These are phyloP conservation scores for Henricia sp. DNA, from an alignment of 53 echinoderm and acorn worm genomes.

Conservation along the genomic window DNA sequence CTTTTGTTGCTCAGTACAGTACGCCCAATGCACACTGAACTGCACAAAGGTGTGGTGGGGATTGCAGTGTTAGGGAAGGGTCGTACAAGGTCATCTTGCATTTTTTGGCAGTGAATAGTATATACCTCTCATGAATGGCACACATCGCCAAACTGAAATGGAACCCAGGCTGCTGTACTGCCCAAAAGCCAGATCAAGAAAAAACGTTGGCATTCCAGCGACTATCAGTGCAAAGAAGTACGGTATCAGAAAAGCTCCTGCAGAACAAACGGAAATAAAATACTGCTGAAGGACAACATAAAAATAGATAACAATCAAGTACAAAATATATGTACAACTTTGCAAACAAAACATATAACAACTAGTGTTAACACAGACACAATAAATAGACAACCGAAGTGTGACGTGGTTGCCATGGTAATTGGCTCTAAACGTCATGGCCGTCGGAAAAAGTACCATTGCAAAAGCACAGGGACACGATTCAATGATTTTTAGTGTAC, in stretches of 20 bases:
- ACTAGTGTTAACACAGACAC: background rate
- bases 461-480: no score
- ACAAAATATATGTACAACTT: no score
- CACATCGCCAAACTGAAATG: conserved; percentile 39
- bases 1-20: no score
- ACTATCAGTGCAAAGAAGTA: conserved; percentile 24
- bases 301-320: background rate
- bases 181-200: conserved; percentile 59
- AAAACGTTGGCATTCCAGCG: conserved; percentile 49
- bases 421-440: no score
- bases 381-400: no score
- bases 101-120: background rate
- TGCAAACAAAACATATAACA: background rate
- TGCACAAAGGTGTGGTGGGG: no score
- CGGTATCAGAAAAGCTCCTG: conserved; percentile 56
- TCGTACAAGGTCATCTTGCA: background rate
- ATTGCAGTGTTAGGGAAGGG: background rate
- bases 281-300: no score
- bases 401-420: no score
- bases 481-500: no score
- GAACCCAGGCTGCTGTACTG: conserved; percentile 50
- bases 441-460: no score
- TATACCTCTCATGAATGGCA: conserved; percentile 49
- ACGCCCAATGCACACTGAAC: no score
- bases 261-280: background rate